These are phyloP conservation scores for Hirudinaria manillensis DNA, from an alignment of 2,888 invertebrate genomes.

Conservation along the genomic window DNA sequence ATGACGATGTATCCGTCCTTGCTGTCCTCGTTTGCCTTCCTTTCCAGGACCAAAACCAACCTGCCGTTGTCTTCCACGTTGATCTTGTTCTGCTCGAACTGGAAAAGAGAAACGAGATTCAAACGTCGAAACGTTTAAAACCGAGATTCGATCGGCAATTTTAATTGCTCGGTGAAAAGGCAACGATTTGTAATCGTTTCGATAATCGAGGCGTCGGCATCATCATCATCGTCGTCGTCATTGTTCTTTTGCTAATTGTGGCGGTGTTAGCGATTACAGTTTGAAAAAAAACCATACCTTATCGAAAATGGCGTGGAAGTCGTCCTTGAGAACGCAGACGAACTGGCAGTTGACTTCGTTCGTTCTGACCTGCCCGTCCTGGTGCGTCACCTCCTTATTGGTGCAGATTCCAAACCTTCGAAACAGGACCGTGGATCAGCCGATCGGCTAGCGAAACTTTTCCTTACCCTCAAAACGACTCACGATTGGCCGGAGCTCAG, in stretches of 20 bases:
- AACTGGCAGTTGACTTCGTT: constrained; percentile 20
- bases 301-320: constrained; percentile 17
- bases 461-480: constrained; percentile 3
- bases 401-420: constrained; percentile 20
- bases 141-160: too few species aligned
- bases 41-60: constrained; percentile 26
- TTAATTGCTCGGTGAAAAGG: too few species aligned
- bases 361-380: constrained; percentile 14
- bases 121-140: background rate
- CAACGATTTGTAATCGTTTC: too few species aligned
- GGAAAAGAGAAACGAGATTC: background rate
- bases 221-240: too few species aligned
- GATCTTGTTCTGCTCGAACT: constrained; percentile 24
- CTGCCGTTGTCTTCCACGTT: constrained; percentile 22
- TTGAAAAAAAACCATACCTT: background rate
- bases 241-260: too few species aligned
- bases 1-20: constrained; percentile 26
- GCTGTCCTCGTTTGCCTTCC: background rate
- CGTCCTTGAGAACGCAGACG: constrained; percentile 8
- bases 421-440: background rate
- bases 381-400: constrained; percentile 13
- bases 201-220: too few species aligned
- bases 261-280: background rate
- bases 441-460: background rate
- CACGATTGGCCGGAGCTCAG: constrained; percentile 21